These are phyloP conservation scores for Mixornis gularis DNA, from an alignment of 2,113 vertebrate species.

Conservation along the genomic window DNA sequence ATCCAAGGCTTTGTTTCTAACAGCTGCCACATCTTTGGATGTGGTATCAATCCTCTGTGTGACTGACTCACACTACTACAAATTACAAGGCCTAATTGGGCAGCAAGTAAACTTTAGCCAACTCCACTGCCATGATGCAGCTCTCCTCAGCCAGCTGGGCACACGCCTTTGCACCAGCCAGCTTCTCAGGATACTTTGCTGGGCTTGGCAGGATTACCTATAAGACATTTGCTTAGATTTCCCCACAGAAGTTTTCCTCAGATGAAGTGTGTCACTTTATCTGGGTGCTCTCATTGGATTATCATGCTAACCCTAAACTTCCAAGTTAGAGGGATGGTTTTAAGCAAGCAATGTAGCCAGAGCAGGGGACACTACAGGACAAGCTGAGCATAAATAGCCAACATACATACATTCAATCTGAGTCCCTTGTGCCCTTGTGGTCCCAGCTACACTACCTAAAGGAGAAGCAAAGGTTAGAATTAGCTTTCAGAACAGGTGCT, in stretches of 20 bases:
- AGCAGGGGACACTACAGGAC: neutral
- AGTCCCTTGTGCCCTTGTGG: neutral
- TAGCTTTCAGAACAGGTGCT: neutral
- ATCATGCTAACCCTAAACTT: neutral
- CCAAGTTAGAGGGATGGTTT: neutral
- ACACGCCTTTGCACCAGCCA: fast-evolving
- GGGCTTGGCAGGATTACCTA: neutral
- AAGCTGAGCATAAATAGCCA: neutral
- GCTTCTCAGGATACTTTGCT: neutral
- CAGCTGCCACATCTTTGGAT: neutral
- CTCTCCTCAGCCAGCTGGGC: neutral
- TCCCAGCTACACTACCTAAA: neutral
- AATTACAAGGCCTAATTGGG: neutral
- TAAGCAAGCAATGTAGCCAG: neutral
- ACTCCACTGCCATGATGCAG: neutral
- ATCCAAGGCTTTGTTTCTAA: neutral
- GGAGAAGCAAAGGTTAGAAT: neutral
- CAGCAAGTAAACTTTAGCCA: neutral
- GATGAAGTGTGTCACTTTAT: neutral
- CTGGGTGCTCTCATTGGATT: neutral
- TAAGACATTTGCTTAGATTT: neutral
- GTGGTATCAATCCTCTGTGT: neutral
- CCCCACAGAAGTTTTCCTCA: neutral
- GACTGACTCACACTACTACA: neutral
- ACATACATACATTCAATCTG: fast-evolving